Evolutionary conservation across 2,113 vertebrate genomes (phyloP).

Genomic region (Indicator maculatus): DNA sequence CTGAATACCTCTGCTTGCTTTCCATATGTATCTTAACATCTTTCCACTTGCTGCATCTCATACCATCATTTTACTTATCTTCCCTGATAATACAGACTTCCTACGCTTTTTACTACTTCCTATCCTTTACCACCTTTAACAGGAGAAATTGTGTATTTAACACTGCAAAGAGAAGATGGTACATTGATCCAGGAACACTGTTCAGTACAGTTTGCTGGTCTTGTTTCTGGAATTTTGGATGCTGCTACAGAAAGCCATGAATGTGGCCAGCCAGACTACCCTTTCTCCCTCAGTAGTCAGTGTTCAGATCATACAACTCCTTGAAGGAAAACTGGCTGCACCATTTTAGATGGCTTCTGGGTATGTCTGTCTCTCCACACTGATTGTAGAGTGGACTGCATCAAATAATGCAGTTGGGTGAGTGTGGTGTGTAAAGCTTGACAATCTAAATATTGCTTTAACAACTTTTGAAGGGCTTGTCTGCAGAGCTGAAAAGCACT

Average conservation of each 20-base stretch:
- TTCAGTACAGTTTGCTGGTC: too few species aligned
- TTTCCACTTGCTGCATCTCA: not conserved
- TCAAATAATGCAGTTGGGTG: not conserved
- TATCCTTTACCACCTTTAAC: not conserved
- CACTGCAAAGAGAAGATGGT: not conserved
- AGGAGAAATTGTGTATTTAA: not conserved
- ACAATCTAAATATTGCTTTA: not conserved
- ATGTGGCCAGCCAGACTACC: not conserved
- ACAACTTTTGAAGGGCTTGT: not conserved
- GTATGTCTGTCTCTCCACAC: accelerated
- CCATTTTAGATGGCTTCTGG: not conserved
- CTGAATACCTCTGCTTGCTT: not conserved
- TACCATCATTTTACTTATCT: not conserved
- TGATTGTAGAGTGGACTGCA: not conserved
- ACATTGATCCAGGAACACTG: not conserved
- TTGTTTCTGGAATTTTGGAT: not conserved
- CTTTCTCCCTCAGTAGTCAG: not conserved
- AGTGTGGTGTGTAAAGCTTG: not conserved
- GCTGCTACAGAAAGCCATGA: not conserved
- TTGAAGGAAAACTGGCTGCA: not conserved
- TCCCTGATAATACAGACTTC: not conserved
- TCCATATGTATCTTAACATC: not conserved
- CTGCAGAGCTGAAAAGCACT: not conserved
- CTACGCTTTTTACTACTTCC: not conserved
- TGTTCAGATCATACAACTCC: not conserved